A percentile compares a stretch with the other conserved stretches of the same genome.
These are phyloP conservation scores for Odontamblyopus lacepedii DNA, from an alignment of 2,797 vertebrate genomes.

Conservation along the genomic window DNA sequence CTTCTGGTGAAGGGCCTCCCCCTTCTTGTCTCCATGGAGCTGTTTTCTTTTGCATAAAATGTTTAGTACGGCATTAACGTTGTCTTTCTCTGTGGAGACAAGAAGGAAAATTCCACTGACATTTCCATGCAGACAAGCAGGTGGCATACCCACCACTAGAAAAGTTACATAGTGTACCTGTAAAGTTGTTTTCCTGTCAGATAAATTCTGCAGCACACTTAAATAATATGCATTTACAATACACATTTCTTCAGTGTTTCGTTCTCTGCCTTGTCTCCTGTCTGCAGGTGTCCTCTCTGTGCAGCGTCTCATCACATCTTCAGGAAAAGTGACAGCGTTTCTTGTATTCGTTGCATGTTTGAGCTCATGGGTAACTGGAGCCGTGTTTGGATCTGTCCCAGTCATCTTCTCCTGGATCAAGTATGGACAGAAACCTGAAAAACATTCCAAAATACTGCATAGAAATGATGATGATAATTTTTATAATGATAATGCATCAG, in stretches of 20 bases:
- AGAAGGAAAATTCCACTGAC: no score
- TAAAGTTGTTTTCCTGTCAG: no score
- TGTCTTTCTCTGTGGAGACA: no score
- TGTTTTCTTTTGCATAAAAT: no score
- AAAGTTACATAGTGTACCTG: no score
- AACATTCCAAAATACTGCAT: not conserved
- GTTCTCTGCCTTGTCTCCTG: not conserved
- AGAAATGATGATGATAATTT: not conserved
- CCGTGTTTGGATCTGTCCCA: constrained; percentile 73
- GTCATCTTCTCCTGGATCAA: constrained; percentile 74
- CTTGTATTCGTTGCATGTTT: constrained; percentile 57
- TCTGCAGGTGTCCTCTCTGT: constrained; percentile 70
- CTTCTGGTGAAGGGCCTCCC: no score
- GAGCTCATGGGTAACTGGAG: constrained; percentile 70
- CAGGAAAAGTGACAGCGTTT: constrained; percentile 30
- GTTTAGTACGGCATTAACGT: no score
- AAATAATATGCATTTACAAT: not conserved
- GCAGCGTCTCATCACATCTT: constrained; percentile 59
- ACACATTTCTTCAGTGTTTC: not conserved
- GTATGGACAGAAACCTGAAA: constrained; percentile 35
- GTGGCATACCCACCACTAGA: no score
- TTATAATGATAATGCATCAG: no score
- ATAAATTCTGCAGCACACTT: not conserved
- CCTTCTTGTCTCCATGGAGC: no score
- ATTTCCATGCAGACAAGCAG: no score